These are phyloP conservation scores for Romanogobio albipinnatus DNA, from an alignment of 2,113 vertebrate genomes.

Conservation along the genomic window DNA sequence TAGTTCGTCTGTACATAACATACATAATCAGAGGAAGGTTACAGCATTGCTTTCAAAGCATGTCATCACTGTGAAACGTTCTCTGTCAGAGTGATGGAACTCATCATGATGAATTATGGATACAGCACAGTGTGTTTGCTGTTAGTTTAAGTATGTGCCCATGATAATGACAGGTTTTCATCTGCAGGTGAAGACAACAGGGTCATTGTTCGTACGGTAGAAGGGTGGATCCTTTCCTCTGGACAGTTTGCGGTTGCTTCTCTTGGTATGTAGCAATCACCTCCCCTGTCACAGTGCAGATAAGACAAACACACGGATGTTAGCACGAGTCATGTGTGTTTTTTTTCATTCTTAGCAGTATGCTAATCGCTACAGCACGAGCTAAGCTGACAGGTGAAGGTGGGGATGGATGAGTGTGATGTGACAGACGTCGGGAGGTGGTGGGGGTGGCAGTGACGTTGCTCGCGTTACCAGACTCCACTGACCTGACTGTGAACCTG, in stretches of 20 bases:
- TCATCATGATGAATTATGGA: slow-evolving; percentile 9
- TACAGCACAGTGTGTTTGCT: slow-evolving; percentile 13
- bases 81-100: neutral
- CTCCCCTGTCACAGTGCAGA: slow-evolving; percentile 70
- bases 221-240: slow-evolving; percentile 67
- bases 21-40: neutral
- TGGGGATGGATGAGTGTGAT: slow-evolving; percentile 55
- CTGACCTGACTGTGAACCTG: slow-evolving; percentile 73
- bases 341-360: slow-evolving; percentile 31
- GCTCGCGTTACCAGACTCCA: slow-evolving; percentile 56
- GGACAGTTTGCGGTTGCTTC: slow-evolving; percentile 61
- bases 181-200: slow-evolving; percentile 66
- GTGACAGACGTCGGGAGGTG: neutral
- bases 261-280: slow-evolving; percentile 69
- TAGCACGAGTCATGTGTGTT: slow-evolving; percentile 39
- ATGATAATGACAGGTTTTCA: slow-evolving; percentile 54
- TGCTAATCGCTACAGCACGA: slow-evolving; percentile 61
- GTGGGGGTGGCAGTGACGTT: neutral
- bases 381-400: slow-evolving; percentile 71
- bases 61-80: neutral
- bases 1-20: neutral
- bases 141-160: slow-evolving; percentile 42
- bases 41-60: slow-evolving; percentile 14
- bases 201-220: slow-evolving; percentile 64
- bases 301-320: slow-evolving; percentile 57